These are phyloP conservation scores for Lethrus apterus DNA, from an alignment of 1,140 invertebrate species.

Conservation along the genomic window DNA sequence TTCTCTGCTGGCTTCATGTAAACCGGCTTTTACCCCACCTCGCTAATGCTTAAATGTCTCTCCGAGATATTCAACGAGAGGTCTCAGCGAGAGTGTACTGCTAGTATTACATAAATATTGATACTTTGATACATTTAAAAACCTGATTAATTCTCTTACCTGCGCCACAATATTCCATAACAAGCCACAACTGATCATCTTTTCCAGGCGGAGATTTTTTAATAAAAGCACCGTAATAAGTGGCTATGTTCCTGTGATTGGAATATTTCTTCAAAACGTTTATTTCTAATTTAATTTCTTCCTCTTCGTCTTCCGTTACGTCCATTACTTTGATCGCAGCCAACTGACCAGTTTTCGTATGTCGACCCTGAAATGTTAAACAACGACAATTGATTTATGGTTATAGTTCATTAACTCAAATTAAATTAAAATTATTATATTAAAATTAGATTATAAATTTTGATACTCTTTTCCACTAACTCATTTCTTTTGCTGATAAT, in stretches of 20 bases:
- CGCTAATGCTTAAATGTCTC: no score
- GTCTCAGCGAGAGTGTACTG: neutral
- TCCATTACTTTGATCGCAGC: constrained; percentile 99
- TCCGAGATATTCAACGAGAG: neutral
- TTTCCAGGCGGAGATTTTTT: constrained; percentile 98
- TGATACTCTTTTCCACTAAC: no score
- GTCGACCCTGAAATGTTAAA: constrained; percentile 84
- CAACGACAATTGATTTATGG: no score
- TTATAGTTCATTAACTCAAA: no score
- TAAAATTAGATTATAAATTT: no score
- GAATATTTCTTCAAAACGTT: constrained; percentile 99
- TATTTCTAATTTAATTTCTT: constrained; percentile 99
- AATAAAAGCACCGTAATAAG: constrained; percentile 99
- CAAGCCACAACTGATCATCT: constrained; percentile 98
- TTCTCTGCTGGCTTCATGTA: no score
- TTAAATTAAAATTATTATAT: no score
- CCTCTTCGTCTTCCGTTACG: constrained; percentile 99
- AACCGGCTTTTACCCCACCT: no score
- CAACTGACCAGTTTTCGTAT: constrained; percentile 98
- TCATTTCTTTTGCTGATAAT: no score
- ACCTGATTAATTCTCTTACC: constrained; percentile 45
- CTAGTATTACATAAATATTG: neutral
- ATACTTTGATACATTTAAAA: neutral
- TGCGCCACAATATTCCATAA: constrained; percentile 99
- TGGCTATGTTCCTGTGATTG: constrained; percentile 98